phyloP scores from a whole-genome alignment of 2,113 vertebrate genomes.

The Nesogale talazaci region DNA sequence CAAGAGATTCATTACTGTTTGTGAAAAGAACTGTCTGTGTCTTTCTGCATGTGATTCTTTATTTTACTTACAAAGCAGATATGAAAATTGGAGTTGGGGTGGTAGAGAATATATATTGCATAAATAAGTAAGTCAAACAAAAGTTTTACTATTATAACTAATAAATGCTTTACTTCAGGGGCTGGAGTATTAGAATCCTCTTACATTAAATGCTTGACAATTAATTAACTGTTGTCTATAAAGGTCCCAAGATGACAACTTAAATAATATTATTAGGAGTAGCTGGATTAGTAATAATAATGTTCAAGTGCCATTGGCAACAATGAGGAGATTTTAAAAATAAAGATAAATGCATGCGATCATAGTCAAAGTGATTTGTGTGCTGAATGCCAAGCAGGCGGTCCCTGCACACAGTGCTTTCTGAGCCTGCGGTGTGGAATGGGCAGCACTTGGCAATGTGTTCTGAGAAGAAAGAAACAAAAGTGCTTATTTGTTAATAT shows the following conservation, averaged over 20 bases:
- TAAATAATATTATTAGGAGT: constrained; percentile 79
- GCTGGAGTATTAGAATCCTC: constrained; percentile 74
- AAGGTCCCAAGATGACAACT: constrained; percentile 75
- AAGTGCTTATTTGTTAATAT: constrained; percentile 54
- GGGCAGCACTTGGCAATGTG: neutral
- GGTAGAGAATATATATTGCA: constrained; percentile 72
- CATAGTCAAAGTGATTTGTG: constrained; percentile 36
- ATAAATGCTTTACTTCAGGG: constrained; percentile 71
- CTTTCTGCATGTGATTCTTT: constrained; percentile 75
- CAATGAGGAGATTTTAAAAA: constrained; percentile 76
- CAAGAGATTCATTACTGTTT: constrained; percentile 76
- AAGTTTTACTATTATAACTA: constrained; percentile 75
- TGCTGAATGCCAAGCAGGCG: constrained; percentile 45
- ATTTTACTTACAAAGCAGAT: constrained; percentile 79
- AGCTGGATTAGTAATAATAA: constrained; percentile 78
- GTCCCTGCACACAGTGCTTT: neutral
- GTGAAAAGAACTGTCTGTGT: constrained; percentile 65
- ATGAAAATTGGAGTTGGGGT: constrained; percentile 79
- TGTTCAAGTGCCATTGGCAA: constrained; percentile 68
- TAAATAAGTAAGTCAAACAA: constrained; percentile 77
- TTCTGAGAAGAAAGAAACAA: constrained; percentile 56
- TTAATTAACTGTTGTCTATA: constrained; percentile 80
- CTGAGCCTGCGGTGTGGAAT: neutral
- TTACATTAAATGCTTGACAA: constrained; percentile 73
- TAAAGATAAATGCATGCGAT: constrained; percentile 72